These are phyloP conservation scores for Amphimedon queenslandica DNA, from an alignment of 37 sponge, comb jelly and placozoan genomes.

Conservation along the genomic window DNA sequence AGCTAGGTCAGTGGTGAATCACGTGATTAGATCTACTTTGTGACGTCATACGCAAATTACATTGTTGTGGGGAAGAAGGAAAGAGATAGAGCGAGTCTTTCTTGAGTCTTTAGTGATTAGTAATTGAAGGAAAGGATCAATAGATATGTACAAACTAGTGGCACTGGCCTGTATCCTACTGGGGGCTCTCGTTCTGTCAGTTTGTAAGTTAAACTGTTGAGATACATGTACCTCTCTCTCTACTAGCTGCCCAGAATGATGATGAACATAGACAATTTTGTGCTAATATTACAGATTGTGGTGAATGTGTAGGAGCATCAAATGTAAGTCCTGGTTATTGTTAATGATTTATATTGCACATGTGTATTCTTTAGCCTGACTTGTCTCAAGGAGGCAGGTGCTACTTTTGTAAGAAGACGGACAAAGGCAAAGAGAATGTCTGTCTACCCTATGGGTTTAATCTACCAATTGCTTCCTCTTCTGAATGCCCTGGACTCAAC, in stretches of 20 bases:
- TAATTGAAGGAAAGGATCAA: too few relatives aligned
- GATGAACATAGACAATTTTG: not conserved
- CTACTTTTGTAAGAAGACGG: not conserved
- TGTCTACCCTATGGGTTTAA: not conserved
- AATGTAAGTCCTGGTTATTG: not conserved
- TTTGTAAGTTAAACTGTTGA: too few relatives aligned
- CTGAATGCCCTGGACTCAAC: constrained; percentile 13
- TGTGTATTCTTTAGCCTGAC: not conserved
- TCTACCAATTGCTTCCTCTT: not conserved
- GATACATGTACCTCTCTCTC: not conserved
- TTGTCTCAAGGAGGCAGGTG: not conserved
- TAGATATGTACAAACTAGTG: too few relatives aligned
- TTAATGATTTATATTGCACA: not conserved
- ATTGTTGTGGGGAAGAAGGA: too few relatives aligned
- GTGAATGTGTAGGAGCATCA: not conserved
- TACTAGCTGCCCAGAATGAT: not conserved
- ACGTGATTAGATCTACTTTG: too few relatives aligned
- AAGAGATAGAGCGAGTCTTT: too few relatives aligned
- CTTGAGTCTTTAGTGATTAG: too few relatives aligned
- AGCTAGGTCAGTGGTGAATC: too few relatives aligned
- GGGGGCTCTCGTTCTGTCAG: too few relatives aligned
- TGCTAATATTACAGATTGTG: not conserved
- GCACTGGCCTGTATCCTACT: too few relatives aligned
- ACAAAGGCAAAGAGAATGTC: not conserved
- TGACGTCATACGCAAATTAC: too few relatives aligned